Conservation (phyloP, 1,140 invertebrate species). For the Drosophila teissieri region DNA sequence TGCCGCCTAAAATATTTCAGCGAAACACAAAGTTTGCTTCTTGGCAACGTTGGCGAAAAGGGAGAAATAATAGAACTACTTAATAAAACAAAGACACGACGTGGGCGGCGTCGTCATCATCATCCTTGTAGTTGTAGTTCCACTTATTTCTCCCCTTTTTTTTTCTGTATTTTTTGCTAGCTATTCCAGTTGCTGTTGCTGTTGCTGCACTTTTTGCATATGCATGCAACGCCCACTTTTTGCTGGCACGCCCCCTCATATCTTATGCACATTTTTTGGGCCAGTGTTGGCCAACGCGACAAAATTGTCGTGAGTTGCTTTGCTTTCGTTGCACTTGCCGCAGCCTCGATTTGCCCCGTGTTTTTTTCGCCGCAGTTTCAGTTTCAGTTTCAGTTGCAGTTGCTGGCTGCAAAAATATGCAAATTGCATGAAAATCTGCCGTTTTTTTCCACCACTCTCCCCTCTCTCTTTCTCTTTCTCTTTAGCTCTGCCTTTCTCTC, state of each 20-base stretch:
- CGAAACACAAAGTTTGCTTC: conserved; percentile 61
- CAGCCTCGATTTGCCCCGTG: conserved; percentile 12
- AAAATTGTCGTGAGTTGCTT: conserved; percentile 53
- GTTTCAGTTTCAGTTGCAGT: conserved; percentile 5
- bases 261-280: neutral
- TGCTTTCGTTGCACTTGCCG: conserved; percentile 26
- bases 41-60: conserved; percentile 49
- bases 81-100: conserved; percentile 75
- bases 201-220: conserved; percentile 52
- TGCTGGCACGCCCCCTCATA: neutral
- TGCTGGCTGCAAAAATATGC: conserved; percentile 58
- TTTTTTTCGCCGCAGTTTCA: conserved; percentile 8
- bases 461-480: neutral
- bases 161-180: neutral
- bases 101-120: conserved; percentile 48
- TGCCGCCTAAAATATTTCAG: conserved; percentile 62
- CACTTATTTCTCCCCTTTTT: neutral
- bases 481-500: neutral
- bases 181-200: conserved; percentile 1
- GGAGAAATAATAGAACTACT: conserved; percentile 70
- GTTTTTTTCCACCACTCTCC: conserved; percentile 12
- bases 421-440: conserved; percentile 73
- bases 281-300: conserved; percentile 59
- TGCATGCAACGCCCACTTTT: conserved; percentile 10
- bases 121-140: conserved; percentile 19